These are phyloP conservation scores for Polia nebulosa DNA, from an alignment of 2,888 invertebrate genomes.

Conservation along the genomic window DNA sequence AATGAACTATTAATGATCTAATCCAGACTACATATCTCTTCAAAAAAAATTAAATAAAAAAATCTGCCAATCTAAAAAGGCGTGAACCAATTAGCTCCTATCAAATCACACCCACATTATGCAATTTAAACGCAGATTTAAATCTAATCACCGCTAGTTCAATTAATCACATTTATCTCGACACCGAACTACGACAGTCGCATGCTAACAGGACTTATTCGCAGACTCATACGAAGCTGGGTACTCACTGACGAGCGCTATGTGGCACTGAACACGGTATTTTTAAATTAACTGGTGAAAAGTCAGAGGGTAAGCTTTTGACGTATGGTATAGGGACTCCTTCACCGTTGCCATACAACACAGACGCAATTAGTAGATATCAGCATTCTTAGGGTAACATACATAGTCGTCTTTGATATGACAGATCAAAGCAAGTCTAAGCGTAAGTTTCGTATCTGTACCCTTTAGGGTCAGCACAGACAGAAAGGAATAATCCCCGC, in stretches of 20 bases:
- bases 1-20: neutral
- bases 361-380: too few relatives aligned
- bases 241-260: neutral
- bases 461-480: too few relatives aligned
- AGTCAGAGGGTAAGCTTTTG: too few relatives aligned
- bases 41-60: neutral
- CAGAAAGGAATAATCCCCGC: too few relatives aligned
- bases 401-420: too few relatives aligned
- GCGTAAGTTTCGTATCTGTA: too few relatives aligned
- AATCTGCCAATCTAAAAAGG: neutral
- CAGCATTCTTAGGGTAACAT: too few relatives aligned
- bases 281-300: neutral
- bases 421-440: too few relatives aligned
- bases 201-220: slow-evolving; percentile 12
- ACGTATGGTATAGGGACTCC: too few relatives aligned
- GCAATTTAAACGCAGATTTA: slow-evolving; percentile 39
- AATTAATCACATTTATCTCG: slow-evolving; percentile 55
- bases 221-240: neutral
- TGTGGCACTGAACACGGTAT: neutral
- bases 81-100: slow-evolving; percentile 26
- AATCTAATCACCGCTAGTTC: slow-evolving; percentile 37
- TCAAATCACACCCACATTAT: slow-evolving; percentile 13
- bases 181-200: slow-evolving; percentile 30
- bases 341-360: too few relatives aligned
- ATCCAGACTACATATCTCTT: neutral